Percentiles rank a stretch among this genome's conserved stretches.
Conservation (phyloP, 2,888 invertebrate genomes). For the Gastracanthus pulcherrimus region DNA sequence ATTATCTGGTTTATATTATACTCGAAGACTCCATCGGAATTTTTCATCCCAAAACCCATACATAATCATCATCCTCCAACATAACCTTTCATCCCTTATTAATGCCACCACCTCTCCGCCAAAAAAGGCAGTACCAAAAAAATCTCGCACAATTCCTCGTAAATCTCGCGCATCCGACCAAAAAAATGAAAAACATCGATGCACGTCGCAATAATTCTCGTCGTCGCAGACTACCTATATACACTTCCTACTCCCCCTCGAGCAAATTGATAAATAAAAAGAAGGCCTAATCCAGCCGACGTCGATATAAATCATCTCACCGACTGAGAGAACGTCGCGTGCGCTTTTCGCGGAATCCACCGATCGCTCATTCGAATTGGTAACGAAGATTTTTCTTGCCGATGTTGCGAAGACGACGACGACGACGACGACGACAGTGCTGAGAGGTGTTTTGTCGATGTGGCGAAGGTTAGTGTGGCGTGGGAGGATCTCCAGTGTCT, state of each 20-base stretch:
- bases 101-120: not conserved
- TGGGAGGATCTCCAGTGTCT: constrained; percentile 1
- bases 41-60: not conserved
- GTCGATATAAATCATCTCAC: not conserved
- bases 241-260: not conserved
- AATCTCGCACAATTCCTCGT: not conserved
- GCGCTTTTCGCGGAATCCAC: not conserved
- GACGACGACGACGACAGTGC: not conserved
- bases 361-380: too few species aligned
- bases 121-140: not conserved
- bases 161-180: not conserved
- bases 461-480: not conserved
- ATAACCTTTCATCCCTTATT: not conserved
- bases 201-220: not conserved
- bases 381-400: not conserved
- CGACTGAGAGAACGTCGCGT: too few species aligned
- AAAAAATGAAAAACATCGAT: not conserved
- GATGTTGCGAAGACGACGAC: not conserved
- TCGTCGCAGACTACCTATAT: not conserved
- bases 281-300: not conserved
- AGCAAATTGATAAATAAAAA: not conserved
- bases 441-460: not conserved
- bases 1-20: not conserved
- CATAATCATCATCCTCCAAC: not conserved
- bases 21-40: not conserved